These are phyloP conservation scores for Uloborus plumipes DNA, from an alignment of 2,888 invertebrate species.

Conservation along the genomic window DNA sequence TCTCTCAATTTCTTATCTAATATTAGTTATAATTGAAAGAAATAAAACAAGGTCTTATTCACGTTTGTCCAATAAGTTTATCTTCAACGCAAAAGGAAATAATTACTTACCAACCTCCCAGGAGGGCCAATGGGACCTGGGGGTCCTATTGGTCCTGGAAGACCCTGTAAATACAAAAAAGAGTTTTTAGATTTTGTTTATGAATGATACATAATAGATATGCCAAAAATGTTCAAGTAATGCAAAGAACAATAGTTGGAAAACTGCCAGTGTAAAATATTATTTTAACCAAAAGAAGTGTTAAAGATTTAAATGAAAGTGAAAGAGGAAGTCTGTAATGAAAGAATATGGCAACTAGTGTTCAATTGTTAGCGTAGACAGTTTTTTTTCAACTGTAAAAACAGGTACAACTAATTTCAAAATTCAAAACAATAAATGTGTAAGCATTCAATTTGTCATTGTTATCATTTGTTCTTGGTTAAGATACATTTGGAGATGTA, in stretches of 20 bases:
- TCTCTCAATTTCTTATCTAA: too few relatives aligned
- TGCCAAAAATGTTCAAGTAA: not conserved
- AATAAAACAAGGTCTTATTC: too few relatives aligned
- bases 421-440: too few relatives aligned
- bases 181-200: not conserved
- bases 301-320: too few relatives aligned
- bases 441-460: too few relatives aligned
- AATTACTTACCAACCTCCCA: conserved; percentile 69
- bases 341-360: not conserved
- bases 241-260: too few relatives aligned
- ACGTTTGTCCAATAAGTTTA: too few relatives aligned
- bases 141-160: conserved; percentile 68
- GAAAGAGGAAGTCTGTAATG: not conserved
- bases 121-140: conserved; percentile 73
- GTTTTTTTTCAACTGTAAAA: too few relatives aligned
- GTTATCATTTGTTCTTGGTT: too few relatives aligned
- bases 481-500: not conserved
- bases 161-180: conserved; percentile 59
- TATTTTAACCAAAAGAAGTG: not conserved
- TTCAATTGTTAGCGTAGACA: not conserved
- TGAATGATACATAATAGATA: not conserved
- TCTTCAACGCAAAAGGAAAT: not conserved
- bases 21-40: too few relatives aligned
- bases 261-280: not conserved
- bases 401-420: too few relatives aligned